Evolutionary conservation across 2,113 vertebrate genomes (phyloP).

Genomic region (Triplophysa dalaica): DNA sequence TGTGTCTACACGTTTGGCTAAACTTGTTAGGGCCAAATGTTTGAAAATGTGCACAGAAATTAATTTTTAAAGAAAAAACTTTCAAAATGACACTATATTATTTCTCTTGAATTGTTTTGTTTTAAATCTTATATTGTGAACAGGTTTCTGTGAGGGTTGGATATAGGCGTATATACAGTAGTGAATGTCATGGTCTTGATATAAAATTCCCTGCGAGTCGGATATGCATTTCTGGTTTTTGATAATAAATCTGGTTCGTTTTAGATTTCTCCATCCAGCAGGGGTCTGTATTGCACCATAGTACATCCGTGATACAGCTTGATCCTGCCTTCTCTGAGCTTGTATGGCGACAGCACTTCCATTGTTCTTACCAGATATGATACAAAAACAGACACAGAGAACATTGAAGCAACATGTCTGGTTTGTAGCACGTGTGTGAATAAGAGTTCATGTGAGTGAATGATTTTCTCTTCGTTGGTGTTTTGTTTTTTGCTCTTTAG

Average conservation of each 20-base stretch:
- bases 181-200: too few species aligned
- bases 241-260: neutral
- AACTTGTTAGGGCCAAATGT: too few species aligned
- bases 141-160: too few species aligned
- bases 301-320: neutral
- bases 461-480: neutral
- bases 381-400: neutral
- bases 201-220: too few species aligned
- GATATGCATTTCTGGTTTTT: neutral
- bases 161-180: too few species aligned
- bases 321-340: neutral
- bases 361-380: slow-evolving; percentile 71
- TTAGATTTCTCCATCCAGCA: slow-evolving; percentile 56
- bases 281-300: slow-evolving; percentile 68
- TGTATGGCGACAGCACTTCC: slow-evolving; percentile 67
- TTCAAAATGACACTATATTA: too few species aligned
- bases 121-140: too few species aligned
- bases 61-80: too few species aligned
- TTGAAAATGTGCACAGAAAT: too few species aligned
- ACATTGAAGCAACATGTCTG: neutral
- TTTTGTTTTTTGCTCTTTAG: neutral
- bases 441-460: neutral
- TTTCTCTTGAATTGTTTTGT: too few species aligned
- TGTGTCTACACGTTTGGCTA: neutral
- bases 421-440: neutral